Conservation (phyloP, 2,888 invertebrate species). For the Calliopum simillimum region DNA sequence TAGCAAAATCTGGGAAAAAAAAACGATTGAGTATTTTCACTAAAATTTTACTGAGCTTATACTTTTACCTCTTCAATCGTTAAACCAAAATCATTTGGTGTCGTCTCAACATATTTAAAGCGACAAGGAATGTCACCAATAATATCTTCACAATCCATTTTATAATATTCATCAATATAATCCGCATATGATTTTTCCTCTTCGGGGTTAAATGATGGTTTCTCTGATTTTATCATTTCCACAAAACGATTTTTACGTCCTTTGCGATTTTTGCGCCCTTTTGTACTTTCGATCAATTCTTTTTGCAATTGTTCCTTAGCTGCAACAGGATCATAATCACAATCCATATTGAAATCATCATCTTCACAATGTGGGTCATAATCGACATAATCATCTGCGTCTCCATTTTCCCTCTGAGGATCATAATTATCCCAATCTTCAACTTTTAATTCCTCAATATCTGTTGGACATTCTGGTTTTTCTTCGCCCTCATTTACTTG, state of each 20-base stretch:
- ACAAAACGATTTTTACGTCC: slow-evolving; percentile 82
- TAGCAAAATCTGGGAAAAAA: slow-evolving; percentile 85
- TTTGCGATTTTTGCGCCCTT: slow-evolving; percentile 72
- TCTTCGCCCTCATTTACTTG: slow-evolving; percentile 75
- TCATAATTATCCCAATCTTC: slow-evolving; percentile 67
- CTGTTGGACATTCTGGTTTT: slow-evolving; percentile 85
- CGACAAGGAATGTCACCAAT: slow-evolving; percentile 91
- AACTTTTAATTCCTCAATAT: slow-evolving; percentile 73
- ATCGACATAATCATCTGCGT: slow-evolving; percentile 67
- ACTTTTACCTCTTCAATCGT: slow-evolving; percentile 84
- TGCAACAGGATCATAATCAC: slow-evolving; percentile 78
- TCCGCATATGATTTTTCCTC: slow-evolving; percentile 81
- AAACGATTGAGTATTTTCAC: slow-evolving; percentile 35
- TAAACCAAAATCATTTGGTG: slow-evolving; percentile 92
- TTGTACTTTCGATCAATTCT: slow-evolving; percentile 72
- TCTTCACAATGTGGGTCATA: slow-evolving; percentile 79
- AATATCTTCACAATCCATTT: slow-evolving; percentile 94
- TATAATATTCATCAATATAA: slow-evolving; percentile 95
- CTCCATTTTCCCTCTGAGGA: slow-evolving; percentile 75
- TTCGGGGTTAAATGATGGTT: slow-evolving; percentile 87
- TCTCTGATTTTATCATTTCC: slow-evolving; percentile 77
- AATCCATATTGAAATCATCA: slow-evolving; percentile 90
- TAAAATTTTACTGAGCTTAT: slow-evolving; percentile 1
- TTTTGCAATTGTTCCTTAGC: slow-evolving; percentile 70
- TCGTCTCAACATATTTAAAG: slow-evolving; percentile 91